These are phyloP conservation scores for Tholera decimalis DNA, from an alignment of 2,888 invertebrate species.

Conservation along the genomic window DNA sequence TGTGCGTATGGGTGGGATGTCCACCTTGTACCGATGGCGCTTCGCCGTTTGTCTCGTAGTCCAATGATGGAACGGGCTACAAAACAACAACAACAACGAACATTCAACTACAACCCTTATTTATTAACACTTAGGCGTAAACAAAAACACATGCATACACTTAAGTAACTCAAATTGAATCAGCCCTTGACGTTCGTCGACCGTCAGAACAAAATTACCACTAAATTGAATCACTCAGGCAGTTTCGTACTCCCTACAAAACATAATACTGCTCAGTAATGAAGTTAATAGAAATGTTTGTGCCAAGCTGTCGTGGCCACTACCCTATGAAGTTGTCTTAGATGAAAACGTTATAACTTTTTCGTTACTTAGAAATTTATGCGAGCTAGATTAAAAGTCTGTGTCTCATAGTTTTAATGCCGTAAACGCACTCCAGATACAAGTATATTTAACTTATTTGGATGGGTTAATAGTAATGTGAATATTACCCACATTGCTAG, in stretches of 20 bases:
- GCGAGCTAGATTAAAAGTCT: neutral
- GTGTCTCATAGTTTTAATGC: no score
- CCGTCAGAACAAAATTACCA: constrained; percentile 36
- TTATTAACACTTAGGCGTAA: constrained; percentile 9
- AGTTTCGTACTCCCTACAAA: constrained; percentile 21
- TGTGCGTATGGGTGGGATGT: no score
- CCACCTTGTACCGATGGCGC: no score
- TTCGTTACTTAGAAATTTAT: neutral
- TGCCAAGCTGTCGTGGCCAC: constrained; percentile 5
- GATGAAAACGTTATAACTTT: neutral
- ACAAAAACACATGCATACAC: constrained; percentile 27
- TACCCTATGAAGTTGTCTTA: constrained; percentile 1
- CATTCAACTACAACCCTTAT: neutral
- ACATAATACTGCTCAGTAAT: constrained; percentile 30
- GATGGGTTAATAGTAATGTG: no score
- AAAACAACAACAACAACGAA: no score
- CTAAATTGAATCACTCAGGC: constrained; percentile 49
- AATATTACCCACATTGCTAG: no score
- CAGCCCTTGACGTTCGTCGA: constrained; percentile 40
- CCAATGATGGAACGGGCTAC: no score
- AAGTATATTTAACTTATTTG: no score
- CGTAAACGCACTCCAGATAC: no score
- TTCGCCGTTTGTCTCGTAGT: no score
- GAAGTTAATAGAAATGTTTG: constrained; percentile 40
- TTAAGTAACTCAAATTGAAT: constrained; percentile 34